Percentiles rank a stretch among this genome's conserved stretches.
These are phyloP conservation scores for Endomychus coccineus DNA, from an alignment of 2,888 invertebrate genomes.

Conservation along the genomic window DNA sequence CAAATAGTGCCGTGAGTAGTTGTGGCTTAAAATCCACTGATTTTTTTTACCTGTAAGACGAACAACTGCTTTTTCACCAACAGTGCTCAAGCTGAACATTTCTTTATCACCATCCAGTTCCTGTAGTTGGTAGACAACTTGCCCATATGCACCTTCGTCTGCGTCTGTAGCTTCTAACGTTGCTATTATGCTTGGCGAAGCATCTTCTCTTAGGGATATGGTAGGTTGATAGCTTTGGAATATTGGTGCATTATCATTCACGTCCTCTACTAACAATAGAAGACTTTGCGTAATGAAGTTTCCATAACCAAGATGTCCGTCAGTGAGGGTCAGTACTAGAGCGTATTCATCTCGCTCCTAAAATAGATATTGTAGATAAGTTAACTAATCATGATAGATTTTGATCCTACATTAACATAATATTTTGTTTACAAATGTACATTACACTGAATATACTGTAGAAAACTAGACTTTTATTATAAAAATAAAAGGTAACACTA, in stretches of 20 bases:
- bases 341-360: conserved; percentile 82
- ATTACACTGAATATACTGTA: too few species aligned
- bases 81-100: conserved; percentile 72
- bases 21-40: too few species aligned
- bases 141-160: conserved; percentile 88
- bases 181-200: conserved; percentile 64
- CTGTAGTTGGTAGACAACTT: conserved; percentile 81
- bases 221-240: conserved; percentile 81
- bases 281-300: conserved; percentile 87
- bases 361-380: too few species aligned
- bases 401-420: too few species aligned
- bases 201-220: conserved; percentile 72
- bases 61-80: conserved; percentile 78
- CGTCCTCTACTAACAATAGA: conserved; percentile 80
- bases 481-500: too few species aligned
- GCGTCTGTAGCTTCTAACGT: conserved; percentile 82
- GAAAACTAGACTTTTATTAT: too few species aligned
- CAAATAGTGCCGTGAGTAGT: too few species aligned
- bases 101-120: conserved; percentile 72
- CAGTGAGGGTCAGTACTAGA: conserved; percentile 80
- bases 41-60: conserved; percentile 62
- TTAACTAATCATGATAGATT: too few species aligned
- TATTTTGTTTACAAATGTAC: too few species aligned
- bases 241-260: conserved; percentile 85
- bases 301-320: conserved; percentile 78